A percentile compares a stretch with the other conserved stretches of the same genome.
Conservation (phyloP, 2,888 invertebrate genomes). For the Buathra laborator region DNA sequence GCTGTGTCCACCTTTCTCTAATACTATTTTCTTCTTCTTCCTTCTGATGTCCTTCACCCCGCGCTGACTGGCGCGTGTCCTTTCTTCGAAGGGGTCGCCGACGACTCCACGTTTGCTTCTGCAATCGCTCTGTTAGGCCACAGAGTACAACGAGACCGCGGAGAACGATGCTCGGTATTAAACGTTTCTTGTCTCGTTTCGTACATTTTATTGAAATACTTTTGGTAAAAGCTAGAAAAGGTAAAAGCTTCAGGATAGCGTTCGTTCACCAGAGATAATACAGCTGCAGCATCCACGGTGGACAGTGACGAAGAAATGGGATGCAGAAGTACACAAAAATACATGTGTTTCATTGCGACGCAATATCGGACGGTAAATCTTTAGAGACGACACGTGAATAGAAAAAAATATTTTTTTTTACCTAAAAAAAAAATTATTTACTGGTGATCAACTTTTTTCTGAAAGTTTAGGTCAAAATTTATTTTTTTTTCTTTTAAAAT, state of each 20-base stretch:
- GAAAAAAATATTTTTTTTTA: too few species aligned
- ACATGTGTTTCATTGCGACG: too few species aligned
- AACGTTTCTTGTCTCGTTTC: constrained; percentile 37
- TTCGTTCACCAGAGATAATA: neutral
- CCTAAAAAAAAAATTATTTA: too few species aligned
- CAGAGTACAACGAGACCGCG: constrained; percentile 17
- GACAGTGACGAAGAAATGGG: neutral
- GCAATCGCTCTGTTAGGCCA: constrained; percentile 9
- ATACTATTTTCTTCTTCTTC: constrained; percentile 39
- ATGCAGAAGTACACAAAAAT: neutral
- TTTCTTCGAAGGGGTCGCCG: constrained; percentile 45
- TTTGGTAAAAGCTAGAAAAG: constrained; percentile 24
- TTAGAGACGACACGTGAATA: too few species aligned
- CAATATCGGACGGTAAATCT: neutral
- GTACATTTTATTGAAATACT: constrained; percentile 53
- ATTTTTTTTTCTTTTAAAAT: too few species aligned
- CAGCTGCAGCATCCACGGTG: neutral
- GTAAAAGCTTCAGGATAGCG: neutral
- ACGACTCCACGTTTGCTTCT: constrained; percentile 20
- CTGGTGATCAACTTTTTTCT: too few species aligned
- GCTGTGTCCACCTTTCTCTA: constrained; percentile 51
- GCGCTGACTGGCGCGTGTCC: constrained; percentile 56
- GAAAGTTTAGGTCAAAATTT: too few species aligned
- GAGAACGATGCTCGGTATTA: constrained; percentile 35
- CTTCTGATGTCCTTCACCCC: constrained; percentile 17